Evolutionary conservation across 2,888 invertebrate species (phyloP), one percentile per base, ranked within the genome.

Genomic region (Morpho deidamia): DNA sequence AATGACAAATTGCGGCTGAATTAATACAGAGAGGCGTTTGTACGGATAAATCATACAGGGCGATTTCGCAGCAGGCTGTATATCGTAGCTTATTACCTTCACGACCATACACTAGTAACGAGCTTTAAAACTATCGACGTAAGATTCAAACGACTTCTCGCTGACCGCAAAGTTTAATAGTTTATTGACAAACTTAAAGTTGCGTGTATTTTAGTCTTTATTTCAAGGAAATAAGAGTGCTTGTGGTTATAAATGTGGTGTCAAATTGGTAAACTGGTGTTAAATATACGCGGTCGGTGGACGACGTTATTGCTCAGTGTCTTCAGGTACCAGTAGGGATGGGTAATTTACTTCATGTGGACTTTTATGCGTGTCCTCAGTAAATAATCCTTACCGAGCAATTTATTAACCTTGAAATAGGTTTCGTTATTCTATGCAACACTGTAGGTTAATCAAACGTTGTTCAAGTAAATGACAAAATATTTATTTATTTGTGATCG

Each of bases 241-340:
- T 61, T 61, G 49, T 48, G 7, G 44, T 41, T 14, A 1, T 11
- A 7, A 34, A 45, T 44, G 37, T 10, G 39, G 38, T 11, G 41
- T 23, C 7, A 46, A 37, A 59, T 41, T 59, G 62, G 66, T 58
- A 51, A 60, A 63, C 63, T 70, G 63, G 74, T 75, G 75, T 74
- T 80, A 75, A 80, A 76, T 80, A 75, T 76, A 75, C 69, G 67
- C 70, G 68, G 71, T 65, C 68, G 72, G 68, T 63, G 64, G 67
- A 81, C 81, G 81, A 83, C 81, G 82, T 79, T 80, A 83, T 83
- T 81, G 78, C 74, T 83, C 82, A 83, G 81, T 83, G 82, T 82
- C 83, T 78, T 78, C 74, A 67, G 61, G 68, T 61, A 67, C 63
- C 66, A 70, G 65, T 79, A 83, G 81, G 75, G 63, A 62, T 63